Base-by-base conservation (phyloP, 2,888 invertebrate species). In the Stegophylla sp. region DNA sequence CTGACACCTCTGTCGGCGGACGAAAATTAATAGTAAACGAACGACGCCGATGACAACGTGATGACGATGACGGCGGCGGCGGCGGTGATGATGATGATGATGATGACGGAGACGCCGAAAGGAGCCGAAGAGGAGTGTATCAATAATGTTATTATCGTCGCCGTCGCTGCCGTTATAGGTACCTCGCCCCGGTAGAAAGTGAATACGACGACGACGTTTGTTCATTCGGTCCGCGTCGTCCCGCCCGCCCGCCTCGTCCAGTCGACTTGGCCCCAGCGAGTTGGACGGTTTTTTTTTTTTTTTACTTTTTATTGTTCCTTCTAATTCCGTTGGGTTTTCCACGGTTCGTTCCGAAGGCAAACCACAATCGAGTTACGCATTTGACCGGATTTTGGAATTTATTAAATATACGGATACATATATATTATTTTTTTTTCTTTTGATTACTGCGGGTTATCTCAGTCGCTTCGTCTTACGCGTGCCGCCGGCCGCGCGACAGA, bases 181-280 rank as follows among this genome's bases (percentile, higher is more conserved):
- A 26, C 64, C 51, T 51, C 64, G 75, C 75, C 64, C 51, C 17
- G 63, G 61, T 74, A 74, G 61, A 74, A 74, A 74, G 74, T 63
- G 74, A 61, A 34, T 41, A 53, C 41, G 71, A 34, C 51, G 26
- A 10, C 48, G 34, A 7, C 28, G 48, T 1, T 13, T 28, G 13
- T 12, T 59, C 59, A 56, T 61, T 28, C 28, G 28, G 26, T 15
- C 59, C 26, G 59, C 4, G 61, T 34, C 61, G 61, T 61, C 61
- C 7, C 28, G 59, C 15, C 28, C 28, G 23, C 13, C 69, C 53
- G 34, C 13, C 28, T 41, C 64, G 20, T 64, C 26, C 56, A 2
- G 41, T 10, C 41, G 20, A n/a, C n/a, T n/a, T n/a, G 20, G 56
- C 20, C 23, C 28, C 28, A 1, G 61, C 26, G 53, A 7, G 7